Evolutionary conservation across 2,888 invertebrate species (phyloP).

Genomic region (Lissonota sp.): DNA sequence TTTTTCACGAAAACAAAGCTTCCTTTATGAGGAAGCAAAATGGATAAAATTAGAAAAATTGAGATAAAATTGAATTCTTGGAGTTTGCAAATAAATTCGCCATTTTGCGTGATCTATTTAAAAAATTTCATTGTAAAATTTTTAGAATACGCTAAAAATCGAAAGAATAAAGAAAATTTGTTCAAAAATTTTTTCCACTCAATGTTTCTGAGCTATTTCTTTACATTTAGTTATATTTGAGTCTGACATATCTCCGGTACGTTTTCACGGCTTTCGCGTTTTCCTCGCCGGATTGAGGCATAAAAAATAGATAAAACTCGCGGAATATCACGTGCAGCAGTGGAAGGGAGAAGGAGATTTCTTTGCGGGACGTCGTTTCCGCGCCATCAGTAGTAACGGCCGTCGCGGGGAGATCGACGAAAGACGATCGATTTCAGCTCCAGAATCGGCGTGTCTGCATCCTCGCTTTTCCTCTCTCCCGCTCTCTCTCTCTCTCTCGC

Average conservation of each 20-base stretch:
- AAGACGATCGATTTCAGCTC: constrained; percentile 50
- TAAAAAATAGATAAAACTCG: constrained; percentile 50
- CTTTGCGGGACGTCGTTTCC: constrained; percentile 36
- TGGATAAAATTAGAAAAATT: too few relatives aligned
- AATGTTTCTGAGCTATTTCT: constrained; percentile 51
- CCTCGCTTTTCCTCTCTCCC: constrained; percentile 20
- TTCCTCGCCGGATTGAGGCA: constrained; percentile 51
- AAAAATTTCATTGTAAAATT: too few relatives aligned
- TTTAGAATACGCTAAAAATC: too few relatives aligned
- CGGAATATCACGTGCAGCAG: constrained; percentile 16
- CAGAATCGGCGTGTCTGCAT: constrained; percentile 45
- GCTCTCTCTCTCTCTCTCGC: not conserved
- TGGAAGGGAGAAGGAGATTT: not conserved
- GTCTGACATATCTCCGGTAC: constrained; percentile 7
- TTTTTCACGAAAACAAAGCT: too few relatives aligned
- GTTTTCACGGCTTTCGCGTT: constrained; percentile 28
- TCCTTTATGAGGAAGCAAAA: too few relatives aligned
- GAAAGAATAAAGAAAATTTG: too few relatives aligned
- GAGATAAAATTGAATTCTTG: too few relatives aligned
- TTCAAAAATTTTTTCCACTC: constrained; percentile 62
- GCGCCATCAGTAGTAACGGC: constrained; percentile 58
- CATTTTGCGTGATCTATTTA: too few relatives aligned
- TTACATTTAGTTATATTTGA: not conserved
- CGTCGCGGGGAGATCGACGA: constrained; percentile 67
- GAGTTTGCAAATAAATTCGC: too few relatives aligned